Evolutionary conservation across 2,797 vertebrate genomes (phyloP).

Genomic region (Mastacembelus armatus): DNA sequence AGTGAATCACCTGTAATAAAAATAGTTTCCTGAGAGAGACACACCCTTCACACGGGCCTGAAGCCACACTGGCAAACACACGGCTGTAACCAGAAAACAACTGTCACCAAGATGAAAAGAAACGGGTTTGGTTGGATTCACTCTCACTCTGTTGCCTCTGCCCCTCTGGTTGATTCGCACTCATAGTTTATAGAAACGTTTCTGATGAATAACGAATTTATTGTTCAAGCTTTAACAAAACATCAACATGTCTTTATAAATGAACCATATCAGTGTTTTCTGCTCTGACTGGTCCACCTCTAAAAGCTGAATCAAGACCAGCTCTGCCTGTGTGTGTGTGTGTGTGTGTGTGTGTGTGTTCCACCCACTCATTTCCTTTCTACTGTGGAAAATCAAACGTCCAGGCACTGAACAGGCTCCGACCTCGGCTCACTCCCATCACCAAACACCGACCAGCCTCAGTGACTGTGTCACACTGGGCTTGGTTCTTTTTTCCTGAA

Average conservation of each 20-base stretch:
- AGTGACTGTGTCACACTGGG: neutral
- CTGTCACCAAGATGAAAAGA: no score
- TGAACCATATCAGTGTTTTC: neutral
- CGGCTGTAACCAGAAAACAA: no score
- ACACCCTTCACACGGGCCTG: neutral
- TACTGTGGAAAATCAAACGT: slow-evolving; percentile 48
- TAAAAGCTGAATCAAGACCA: neutral
- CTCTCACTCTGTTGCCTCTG: no score
- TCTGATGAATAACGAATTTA: no score
- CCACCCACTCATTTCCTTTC: slow-evolving; percentile 60
- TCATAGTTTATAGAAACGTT: no score
- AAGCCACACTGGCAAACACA: no score
- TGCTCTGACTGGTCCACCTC: neutral
- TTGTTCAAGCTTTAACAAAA: no score
- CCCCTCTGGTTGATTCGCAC: no score
- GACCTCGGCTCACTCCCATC: slow-evolving; percentile 17
- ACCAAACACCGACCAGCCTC: neutral
- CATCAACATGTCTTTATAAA: neutral
- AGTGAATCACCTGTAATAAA: neutral
- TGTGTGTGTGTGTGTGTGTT: slow-evolving; percentile 19
- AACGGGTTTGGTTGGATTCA: no score
- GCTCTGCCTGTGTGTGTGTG: neutral
- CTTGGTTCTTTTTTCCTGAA: neutral
- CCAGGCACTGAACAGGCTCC: slow-evolving; percentile 3
- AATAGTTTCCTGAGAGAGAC: no score